These are phyloP conservation scores for Anthophora plumipes DNA, from an alignment of 2,888 invertebrate species.

Conservation along the genomic window DNA sequence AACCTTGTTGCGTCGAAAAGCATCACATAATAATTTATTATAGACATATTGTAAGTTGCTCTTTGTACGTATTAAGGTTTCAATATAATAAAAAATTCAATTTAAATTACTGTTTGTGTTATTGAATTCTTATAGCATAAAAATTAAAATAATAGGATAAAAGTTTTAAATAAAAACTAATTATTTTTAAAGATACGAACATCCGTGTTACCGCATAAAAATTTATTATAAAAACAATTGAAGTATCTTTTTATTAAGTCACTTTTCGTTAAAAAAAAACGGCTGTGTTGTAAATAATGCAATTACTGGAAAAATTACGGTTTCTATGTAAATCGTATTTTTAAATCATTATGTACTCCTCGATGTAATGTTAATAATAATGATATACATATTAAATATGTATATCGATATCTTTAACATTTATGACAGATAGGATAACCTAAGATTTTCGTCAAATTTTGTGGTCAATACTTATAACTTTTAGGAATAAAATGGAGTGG, in stretches of 20 bases:
- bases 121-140: no score
- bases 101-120: not conserved
- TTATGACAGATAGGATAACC: not conserved
- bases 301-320: no score
- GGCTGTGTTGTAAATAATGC: no score
- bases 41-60: constrained; percentile 7
- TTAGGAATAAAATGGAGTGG: constrained; percentile 71
- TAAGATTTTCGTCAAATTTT: not conserved
- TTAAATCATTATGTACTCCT: not conserved
- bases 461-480: not conserved
- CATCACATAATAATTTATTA: not conserved
- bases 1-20: constrained; percentile 36
- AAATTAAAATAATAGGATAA: no score
- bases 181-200: no score
- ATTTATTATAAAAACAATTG: no score
- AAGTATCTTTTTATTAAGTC: not conserved
- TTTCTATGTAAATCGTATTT: no score
- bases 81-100: constrained; percentile 7
- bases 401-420: not conserved
- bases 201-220: no score
- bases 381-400: no score
- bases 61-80: constrained; percentile 43
- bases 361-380: not conserved
- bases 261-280: no score
- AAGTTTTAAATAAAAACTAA: no score